Evolutionary conservation across 35 echinoderm and acorn worm genomes (phyloP).

Genomic region (Acanthaster planci): DNA sequence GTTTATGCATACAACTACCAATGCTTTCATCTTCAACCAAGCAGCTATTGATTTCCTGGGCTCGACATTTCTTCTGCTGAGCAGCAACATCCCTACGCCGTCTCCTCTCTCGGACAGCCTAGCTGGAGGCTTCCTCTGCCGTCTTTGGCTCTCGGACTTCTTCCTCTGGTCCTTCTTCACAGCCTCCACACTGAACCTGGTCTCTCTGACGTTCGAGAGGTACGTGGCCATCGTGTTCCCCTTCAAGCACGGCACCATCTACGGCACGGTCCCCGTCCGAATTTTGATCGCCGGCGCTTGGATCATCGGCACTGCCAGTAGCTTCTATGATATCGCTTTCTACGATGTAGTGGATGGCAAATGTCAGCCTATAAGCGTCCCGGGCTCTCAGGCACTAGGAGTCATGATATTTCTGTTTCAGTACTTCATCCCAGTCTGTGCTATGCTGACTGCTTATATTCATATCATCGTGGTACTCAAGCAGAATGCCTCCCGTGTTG

Average conservation of each 20-base stretch:
- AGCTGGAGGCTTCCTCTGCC: slow-evolving; percentile 39
- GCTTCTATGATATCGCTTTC: not conserved
- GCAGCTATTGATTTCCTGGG: slow-evolving; percentile 26
- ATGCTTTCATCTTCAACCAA: slow-evolving; percentile 40
- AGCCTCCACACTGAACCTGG: slow-evolving; percentile 57
- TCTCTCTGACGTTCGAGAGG: slow-evolving; percentile 51
- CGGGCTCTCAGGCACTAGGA: not conserved
- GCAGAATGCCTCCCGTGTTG: not conserved
- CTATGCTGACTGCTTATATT: slow-evolving; percentile 3
- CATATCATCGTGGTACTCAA: slow-evolving; percentile 9
- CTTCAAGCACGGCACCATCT: slow-evolving; percentile 5
- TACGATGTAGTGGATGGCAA: not conserved
- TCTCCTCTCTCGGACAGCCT: not conserved
- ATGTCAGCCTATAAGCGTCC: not conserved
- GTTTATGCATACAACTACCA: slow-evolving; percentile 35
- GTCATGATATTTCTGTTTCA: slow-evolving; percentile 23
- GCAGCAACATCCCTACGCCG: slow-evolving; percentile 13
- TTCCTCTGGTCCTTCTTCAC: slow-evolving; percentile 52
- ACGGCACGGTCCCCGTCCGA: not conserved
- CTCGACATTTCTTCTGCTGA: not conserved
- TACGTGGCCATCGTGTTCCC: slow-evolving; percentile 76
- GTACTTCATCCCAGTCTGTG: slow-evolving; percentile 30
- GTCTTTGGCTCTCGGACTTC: slow-evolving; percentile 44
- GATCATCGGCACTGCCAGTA: slow-evolving; percentile 24
- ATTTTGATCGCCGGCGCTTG: not conserved